Evolutionary conservation across 2,113 vertebrate species (phyloP).

Genomic region (Ellobius talpinus): DNA sequence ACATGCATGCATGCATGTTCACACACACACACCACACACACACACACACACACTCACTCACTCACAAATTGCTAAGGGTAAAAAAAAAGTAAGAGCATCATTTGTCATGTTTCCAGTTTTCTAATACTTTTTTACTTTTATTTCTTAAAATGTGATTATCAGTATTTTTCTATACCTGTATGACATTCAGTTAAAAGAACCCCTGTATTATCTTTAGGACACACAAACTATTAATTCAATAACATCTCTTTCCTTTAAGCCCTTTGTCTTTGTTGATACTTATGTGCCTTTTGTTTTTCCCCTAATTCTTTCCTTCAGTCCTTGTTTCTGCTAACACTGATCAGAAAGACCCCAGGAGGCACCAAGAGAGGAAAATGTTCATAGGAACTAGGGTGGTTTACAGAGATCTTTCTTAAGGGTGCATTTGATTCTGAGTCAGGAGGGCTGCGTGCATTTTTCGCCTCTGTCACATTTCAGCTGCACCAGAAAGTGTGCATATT

Average conservation of each 20-base stretch:
- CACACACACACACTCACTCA: too few relatives aligned
- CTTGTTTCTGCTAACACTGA: not conserved
- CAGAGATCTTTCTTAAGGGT: not conserved
- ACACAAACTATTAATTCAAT: not conserved
- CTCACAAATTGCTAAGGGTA: too few relatives aligned
- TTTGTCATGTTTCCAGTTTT: not conserved
- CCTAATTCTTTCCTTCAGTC: not conserved
- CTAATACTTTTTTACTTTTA: constrained; percentile 2
- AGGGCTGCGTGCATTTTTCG: not conserved
- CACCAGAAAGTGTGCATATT: not conserved
- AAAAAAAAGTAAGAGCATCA: not conserved
- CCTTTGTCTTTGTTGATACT: not conserved
- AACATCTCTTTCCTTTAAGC: not conserved
- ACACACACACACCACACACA: too few relatives aligned
- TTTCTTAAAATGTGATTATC: constrained; percentile 28
- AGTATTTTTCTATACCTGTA: not conserved
- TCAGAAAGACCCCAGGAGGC: not conserved
- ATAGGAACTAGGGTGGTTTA: not conserved
- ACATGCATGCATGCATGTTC: too few relatives aligned
- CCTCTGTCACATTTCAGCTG: not conserved
- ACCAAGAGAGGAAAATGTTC: not conserved
- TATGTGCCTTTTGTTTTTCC: not conserved
- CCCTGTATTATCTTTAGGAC: not conserved
- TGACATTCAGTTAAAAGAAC: not conserved
- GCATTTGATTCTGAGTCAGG: not conserved